These are phyloP conservation scores for Athene cunicularia DNA, from an alignment of 2,113 vertebrate genomes.

Conservation along the genomic window DNA sequence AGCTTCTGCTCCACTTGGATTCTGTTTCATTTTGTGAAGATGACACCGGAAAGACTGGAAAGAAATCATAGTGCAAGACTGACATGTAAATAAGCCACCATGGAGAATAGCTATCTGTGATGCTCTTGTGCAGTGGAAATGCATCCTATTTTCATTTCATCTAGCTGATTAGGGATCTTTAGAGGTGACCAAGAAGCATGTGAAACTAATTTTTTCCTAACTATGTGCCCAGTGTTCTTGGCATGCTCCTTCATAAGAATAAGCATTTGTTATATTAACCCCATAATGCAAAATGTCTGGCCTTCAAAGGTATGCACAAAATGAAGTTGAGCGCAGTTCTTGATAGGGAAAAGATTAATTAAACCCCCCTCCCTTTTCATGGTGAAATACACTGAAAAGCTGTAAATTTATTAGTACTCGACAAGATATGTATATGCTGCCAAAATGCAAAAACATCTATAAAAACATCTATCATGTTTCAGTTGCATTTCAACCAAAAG, in stretches of 20 bases:
- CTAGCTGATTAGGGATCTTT: slow-evolving; percentile 59
- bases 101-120: slow-evolving; percentile 40
- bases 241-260: slow-evolving; percentile 39
- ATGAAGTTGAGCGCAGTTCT: not conserved
- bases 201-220: slow-evolving; percentile 66
- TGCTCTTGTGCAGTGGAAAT: slow-evolving; percentile 42
- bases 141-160: slow-evolving; percentile 49
- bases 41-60: slow-evolving; percentile 53
- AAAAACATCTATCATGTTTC: not conserved
- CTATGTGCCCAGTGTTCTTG: slow-evolving; percentile 48
- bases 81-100: slow-evolving; percentile 45
- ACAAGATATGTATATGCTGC: not conserved
- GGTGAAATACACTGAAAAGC: not conserved
- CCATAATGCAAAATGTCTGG: slow-evolving; percentile 33
- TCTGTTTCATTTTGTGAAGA: slow-evolving; percentile 61
- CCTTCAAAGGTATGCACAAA: not conserved
- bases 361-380: not conserved
- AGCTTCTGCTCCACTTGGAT: slow-evolving; percentile 50
- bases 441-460: not conserved
- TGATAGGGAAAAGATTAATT: not conserved
- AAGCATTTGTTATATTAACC: slow-evolving; percentile 64
- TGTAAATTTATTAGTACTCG: not conserved
- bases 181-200: slow-evolving; percentile 63
- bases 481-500: not conserved
- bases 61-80: slow-evolving; percentile 59